Percentiles rank a stretch among this genome's conserved stretches.
Evolutionary conservation across 2,797 vertebrate genomes (phyloP).

Genomic region (Neomorphus geoffroyi): DNA sequence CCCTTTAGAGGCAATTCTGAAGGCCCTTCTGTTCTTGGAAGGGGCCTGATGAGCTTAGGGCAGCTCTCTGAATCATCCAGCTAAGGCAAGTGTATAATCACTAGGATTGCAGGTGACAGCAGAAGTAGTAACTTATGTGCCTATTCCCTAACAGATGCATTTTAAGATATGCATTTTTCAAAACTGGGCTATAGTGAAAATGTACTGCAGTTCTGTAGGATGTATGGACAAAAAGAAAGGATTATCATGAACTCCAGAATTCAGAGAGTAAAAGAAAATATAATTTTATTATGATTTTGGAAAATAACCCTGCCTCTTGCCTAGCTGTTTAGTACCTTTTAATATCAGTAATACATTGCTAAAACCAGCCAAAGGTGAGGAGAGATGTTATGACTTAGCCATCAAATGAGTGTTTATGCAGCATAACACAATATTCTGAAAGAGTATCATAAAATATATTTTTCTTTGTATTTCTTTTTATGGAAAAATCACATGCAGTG

Average conservation of each 20-base stretch:
- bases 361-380: background rate
- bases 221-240: background rate
- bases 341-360: background rate
- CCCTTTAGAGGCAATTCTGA: background rate
- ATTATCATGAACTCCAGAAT: background rate
- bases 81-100: background rate
- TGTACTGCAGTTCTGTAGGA: background rate
- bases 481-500: conserved; percentile 48
- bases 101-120: background rate
- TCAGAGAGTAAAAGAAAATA: background rate
- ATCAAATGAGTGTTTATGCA: background rate
- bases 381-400: background rate
- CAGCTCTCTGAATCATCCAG: background rate
- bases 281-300: background rate
- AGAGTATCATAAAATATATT: background rate
- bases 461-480: conserved; percentile 46
- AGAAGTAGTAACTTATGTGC: background rate
- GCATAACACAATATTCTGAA: conserved; percentile 6
- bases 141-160: background rate
- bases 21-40: background rate
- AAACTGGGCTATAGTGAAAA: background rate
- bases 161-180: background rate
- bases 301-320: background rate
- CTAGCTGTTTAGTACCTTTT: background rate
- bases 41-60: background rate